Evolutionary conservation across 2,888 invertebrate species (phyloP).

Genomic region (Hesperia comma): DNA sequence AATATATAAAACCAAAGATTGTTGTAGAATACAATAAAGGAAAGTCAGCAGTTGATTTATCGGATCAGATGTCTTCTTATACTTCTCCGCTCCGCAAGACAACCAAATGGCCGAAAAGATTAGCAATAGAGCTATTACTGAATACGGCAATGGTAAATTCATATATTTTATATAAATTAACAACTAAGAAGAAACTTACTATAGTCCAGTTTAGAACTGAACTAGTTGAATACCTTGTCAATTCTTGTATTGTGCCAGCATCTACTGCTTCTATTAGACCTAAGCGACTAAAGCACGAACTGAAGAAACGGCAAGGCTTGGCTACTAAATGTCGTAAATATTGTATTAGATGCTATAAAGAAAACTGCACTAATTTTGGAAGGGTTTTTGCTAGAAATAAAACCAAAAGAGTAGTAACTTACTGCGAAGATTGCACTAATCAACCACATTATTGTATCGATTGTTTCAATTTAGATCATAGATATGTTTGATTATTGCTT

Average conservation of each 20-base stretch:
- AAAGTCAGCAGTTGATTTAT: background rate
- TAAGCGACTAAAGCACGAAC: too few species aligned
- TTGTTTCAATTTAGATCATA: background rate
- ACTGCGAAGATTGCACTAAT: background rate
- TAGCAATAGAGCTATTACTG: constrained; percentile 37
- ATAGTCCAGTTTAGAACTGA: background rate
- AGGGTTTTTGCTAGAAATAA: too few species aligned
- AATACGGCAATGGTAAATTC: constrained; percentile 35
- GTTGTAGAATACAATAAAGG: too few species aligned
- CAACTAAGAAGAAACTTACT: background rate
- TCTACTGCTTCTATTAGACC: too few species aligned
- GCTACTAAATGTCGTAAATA: too few species aligned
- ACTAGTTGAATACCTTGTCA: too few species aligned
- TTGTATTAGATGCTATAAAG: too few species aligned
- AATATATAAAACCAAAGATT: too few species aligned
- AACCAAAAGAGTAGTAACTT: background rate
- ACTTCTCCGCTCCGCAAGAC: constrained; percentile 31
- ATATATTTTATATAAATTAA: constrained; percentile 33
- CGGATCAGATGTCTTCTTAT: constrained; percentile 39
- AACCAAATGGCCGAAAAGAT: constrained; percentile 36
- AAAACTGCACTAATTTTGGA: too few species aligned
- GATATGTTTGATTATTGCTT: too few species aligned
- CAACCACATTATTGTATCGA: background rate
- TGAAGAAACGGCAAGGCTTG: too few species aligned
- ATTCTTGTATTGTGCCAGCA: background rate